Conservation (phyloP, 2,113 vertebrate genomes). For the Conger conger region DNA sequence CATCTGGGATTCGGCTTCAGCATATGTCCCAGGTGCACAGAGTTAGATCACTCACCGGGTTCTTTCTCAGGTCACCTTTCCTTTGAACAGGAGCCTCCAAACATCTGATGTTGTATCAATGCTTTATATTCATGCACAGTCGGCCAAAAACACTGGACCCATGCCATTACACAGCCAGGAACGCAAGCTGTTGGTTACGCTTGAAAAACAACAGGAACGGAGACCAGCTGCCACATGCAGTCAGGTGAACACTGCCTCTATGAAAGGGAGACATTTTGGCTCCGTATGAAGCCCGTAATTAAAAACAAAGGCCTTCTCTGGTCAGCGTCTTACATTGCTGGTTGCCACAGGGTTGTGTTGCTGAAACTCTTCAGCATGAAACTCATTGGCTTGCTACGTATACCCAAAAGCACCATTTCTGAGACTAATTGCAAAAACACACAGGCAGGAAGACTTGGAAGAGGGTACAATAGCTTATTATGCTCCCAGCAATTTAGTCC, state of each 20-base stretch:
- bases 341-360: constrained; percentile 53
- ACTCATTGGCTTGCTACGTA: constrained; percentile 6
- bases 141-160: constrained; percentile 33
- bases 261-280: constrained; percentile 36
- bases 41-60: constrained; percentile 48
- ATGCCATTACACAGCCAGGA: constrained; percentile 46
- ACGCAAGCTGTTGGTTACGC: constrained; percentile 63
- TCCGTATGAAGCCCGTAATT: constrained; percentile 55
- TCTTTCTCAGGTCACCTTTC: constrained; percentile 36
- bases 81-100: constrained; percentile 44
- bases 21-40: constrained; percentile 62
- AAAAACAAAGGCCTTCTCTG: constrained; percentile 59
- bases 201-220: constrained; percentile 50
- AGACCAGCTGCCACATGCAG: constrained; percentile 51
- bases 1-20: constrained; percentile 35
- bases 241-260: constrained; percentile 42
- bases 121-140: constrained; percentile 29
- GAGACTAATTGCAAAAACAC: constrained; percentile 23
- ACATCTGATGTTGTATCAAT: constrained; percentile 36
- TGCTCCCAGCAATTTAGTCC: constrained; percentile 14
- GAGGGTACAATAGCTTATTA: constrained; percentile 31
- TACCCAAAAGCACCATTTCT: neutral
- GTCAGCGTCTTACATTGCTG: constrained; percentile 47
- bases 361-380: constrained; percentile 45
- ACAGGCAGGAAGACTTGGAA: constrained; percentile 17